A percentile compares a stretch with the other conserved stretches of the same genome.
phyloP scores from a whole-genome alignment of 2,888 invertebrate genomes.

The Oscheius sp. region DNA sequence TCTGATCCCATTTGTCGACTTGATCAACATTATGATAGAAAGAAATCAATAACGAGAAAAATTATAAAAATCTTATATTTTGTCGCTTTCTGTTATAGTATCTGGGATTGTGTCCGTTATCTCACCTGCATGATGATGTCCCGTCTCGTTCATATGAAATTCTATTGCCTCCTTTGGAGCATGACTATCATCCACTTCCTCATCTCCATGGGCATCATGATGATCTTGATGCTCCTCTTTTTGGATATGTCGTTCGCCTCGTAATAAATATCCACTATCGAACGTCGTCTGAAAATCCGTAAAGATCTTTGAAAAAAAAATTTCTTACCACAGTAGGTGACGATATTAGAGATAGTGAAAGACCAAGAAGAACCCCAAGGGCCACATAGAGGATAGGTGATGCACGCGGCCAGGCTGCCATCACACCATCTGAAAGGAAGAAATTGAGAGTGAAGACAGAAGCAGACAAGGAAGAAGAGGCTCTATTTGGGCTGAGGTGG shows the following conservation, averaged over 20 bases:
- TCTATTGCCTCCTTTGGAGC: constrained; percentile 63
- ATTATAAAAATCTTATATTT: too few relatives aligned
- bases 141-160: constrained; percentile 63
- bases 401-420: constrained; percentile 53
- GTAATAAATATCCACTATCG: constrained; percentile 36
- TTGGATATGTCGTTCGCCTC: constrained; percentile 8
- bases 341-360: constrained; percentile 57
- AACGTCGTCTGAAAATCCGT: constrained; percentile 41
- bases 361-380: constrained; percentile 64
- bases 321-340: constrained; percentile 44
- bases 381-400: constrained; percentile 56
- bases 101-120: too few relatives aligned
- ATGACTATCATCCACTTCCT: constrained; percentile 62
- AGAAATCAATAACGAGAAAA: too few relatives aligned
- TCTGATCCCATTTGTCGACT: too few relatives aligned
- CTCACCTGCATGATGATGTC: constrained; percentile 59
- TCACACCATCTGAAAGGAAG: constrained; percentile 38
- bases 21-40: too few relatives aligned
- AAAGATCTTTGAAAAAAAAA: background rate
- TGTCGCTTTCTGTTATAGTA: too few relatives aligned
- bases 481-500: background rate
- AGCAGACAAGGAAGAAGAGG: background rate
- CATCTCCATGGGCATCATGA: constrained; percentile 43
- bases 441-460: background rate
- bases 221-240: constrained; percentile 7